phyloP scores from a whole-genome alignment of 2,888 invertebrate genomes.

The Scaptodrosophila latifasciaeformis region DNA sequence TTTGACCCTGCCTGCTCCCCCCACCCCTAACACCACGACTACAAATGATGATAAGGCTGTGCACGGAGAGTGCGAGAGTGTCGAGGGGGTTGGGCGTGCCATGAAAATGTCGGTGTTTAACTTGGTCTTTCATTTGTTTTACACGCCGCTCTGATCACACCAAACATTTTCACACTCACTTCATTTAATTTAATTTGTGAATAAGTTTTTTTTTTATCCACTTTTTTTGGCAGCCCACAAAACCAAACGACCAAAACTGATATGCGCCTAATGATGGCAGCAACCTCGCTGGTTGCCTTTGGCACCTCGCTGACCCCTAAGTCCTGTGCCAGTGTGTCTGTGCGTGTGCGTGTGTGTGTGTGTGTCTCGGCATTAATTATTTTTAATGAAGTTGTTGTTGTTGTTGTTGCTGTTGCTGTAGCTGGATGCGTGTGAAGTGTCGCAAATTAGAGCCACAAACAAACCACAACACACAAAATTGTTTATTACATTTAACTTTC shows the following conservation, averaged over 20 bases:
- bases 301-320: conserved; percentile 28
- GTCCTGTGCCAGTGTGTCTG: too few species aligned
- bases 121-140: conserved; percentile 37
- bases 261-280: conserved; percentile 49
- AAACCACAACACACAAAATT: conserved; percentile 29
- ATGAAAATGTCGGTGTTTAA: conserved; percentile 36
- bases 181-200: conserved; percentile 68
- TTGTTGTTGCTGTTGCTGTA: conserved; percentile 23
- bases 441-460: conserved; percentile 40
- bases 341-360: conserved; percentile 23
- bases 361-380: conserved; percentile 70
- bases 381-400: conserved; percentile 69
- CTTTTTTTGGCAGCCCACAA: conserved; percentile 22
- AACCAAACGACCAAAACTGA: conserved; percentile 35
- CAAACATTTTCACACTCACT: conserved; percentile 62
- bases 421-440: conserved; percentile 51
- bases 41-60: neutral
- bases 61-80: too few species aligned
- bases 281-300: conserved; percentile 25
- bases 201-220: conserved; percentile 48
- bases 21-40: conserved; percentile 8
- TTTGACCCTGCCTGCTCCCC: conserved; percentile 43
- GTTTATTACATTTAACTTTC: too few species aligned
- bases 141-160: conserved; percentile 8
- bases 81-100: too few species aligned